Evolutionary conservation across 2,888 invertebrate genomes (phyloP), one percentile per base, ranked within the genome.

Genomic region (Eremobia ochroleuca): DNA sequence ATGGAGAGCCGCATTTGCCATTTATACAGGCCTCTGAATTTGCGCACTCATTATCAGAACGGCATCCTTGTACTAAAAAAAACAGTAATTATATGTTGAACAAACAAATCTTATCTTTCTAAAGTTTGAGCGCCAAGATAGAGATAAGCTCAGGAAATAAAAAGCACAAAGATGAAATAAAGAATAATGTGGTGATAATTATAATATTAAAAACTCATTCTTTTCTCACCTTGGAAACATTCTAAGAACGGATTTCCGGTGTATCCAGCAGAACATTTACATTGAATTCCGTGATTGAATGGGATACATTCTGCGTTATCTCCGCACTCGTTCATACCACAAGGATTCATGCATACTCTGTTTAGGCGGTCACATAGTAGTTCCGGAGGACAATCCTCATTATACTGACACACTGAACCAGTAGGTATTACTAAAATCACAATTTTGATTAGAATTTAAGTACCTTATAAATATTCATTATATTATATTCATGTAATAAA

Each of bases 371-470:
- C 99, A 93, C 99, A 99, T 37, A 98, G 96, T 90, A 98, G 98
- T 90, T 98, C 97, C n/a, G 98, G 98, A 74, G 98, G 98, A 92
- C 99, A 99, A 91, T 99, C 99, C 96, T 98, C 98, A 91, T 99
- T 99, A 94, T 98, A 98, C 93, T 99, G 99, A 92, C 99, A 99
- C 72, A 98, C 97, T 86, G 96, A 95, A 88, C 93, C 92, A 69
- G 93, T 83, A 83, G 92, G 90, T 85, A 91, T 90, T 61, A 95
- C 95, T 95, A 94, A 93, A 95, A 94, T 79, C 64, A 85, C 28
- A 88, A 65, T 49, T 28, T 73, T n/a, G 8, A 71, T 83, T 77
- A 80, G 8, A 65, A 66, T 73, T 34, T 25, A 6, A 11, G 28
- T 5, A 55, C 15, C n/a, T 69, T 37, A n/a, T n/a, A 11, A 4